These are phyloP conservation scores for Microplitis manilae DNA, from an alignment of 2,888 invertebrate species.

Conservation along the genomic window DNA sequence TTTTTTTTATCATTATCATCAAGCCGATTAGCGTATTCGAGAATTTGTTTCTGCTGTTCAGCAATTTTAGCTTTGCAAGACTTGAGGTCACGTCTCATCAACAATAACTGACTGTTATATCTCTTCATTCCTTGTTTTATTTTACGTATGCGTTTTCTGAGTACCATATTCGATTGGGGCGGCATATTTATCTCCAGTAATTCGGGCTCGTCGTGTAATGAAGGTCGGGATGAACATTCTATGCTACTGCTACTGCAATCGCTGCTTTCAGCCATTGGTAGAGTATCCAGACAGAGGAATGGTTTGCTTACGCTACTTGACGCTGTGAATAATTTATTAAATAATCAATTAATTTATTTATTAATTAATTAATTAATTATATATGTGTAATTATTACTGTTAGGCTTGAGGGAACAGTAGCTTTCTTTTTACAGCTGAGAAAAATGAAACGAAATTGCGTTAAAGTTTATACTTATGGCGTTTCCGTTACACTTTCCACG, in stretches of 20 bases:
- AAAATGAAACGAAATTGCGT: slow-evolving; percentile 9
- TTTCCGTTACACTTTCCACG: not conserved
- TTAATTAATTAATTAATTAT: too few species aligned
- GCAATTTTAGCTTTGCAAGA: slow-evolving; percentile 87
- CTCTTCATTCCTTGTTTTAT: slow-evolving; percentile 92
- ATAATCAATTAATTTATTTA: not conserved
- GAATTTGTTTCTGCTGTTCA: slow-evolving; percentile 88
- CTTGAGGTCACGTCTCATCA: slow-evolving; percentile 84
- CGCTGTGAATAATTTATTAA: slow-evolving; percentile 53
- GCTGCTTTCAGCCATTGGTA: slow-evolving; percentile 73
- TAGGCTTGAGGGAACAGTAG: not conserved
- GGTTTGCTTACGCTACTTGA: slow-evolving; percentile 66
- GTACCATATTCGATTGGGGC: slow-evolving; percentile 88
- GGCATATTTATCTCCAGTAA: slow-evolving; percentile 72
- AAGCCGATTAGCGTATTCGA: slow-evolving; percentile 86
- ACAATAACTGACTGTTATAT: slow-evolving; percentile 86
- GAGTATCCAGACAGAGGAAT: slow-evolving; percentile 67
- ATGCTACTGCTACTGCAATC: slow-evolving; percentile 72
- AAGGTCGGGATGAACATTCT: slow-evolving; percentile 71
- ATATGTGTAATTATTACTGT: not conserved
- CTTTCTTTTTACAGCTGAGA: not conserved
- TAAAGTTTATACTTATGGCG: slow-evolving; percentile 1
- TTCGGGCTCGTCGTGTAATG: slow-evolving; percentile 73
- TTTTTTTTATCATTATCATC: slow-evolving; percentile 93
- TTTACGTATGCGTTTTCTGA: slow-evolving; percentile 88